Percentiles rank a stretch among this genome's conserved stretches.
These are phyloP conservation scores for Rhingia rostrata DNA, from an alignment of 2,888 invertebrate species.

Conservation along the genomic window DNA sequence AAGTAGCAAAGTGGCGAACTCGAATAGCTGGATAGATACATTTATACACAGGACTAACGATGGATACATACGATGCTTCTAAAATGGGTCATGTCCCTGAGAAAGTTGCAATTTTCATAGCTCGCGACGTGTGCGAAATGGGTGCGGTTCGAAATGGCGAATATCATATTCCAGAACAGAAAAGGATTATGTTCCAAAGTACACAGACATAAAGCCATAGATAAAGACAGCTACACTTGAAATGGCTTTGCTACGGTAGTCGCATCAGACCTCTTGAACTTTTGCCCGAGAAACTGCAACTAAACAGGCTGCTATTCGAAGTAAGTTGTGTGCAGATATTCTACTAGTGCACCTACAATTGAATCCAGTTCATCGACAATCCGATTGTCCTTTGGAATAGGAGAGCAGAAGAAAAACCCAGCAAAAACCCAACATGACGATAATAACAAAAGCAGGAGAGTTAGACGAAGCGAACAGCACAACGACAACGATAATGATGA, in stretches of 20 bases:
- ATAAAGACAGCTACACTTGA: slow-evolving; percentile 14
- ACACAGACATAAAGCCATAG: background rate
- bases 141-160: slow-evolving; percentile 58
- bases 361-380: slow-evolving; percentile 63
- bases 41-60: background rate
- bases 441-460: slow-evolving; percentile 7
- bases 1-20: slow-evolving; percentile 42
- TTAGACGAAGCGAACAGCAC: slow-evolving; percentile 10
- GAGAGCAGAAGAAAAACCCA: background rate
- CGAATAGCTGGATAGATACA: slow-evolving; percentile 10
- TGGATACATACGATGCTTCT: slow-evolving; percentile 7
- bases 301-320: background rate
- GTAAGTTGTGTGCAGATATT: too few species aligned
- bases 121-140: slow-evolving; percentile 49
- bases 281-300: slow-evolving; percentile 61
- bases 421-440: slow-evolving; percentile 5
- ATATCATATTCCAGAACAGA: slow-evolving; percentile 37
- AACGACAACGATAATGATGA: slow-evolving; percentile 31
- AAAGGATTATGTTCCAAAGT: slow-evolving; percentile 22
- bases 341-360: slow-evolving; percentile 14
- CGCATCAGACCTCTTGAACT: slow-evolving; percentile 66
- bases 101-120: slow-evolving; percentile 60
- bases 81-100: slow-evolving; percentile 68
- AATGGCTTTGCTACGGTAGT: slow-evolving; percentile 27
- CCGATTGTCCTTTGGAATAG: slow-evolving; percentile 42